These are phyloP conservation scores for Nasonia vitripennis DNA, from an alignment of 1,140 invertebrate species.

Conservation along the genomic window DNA sequence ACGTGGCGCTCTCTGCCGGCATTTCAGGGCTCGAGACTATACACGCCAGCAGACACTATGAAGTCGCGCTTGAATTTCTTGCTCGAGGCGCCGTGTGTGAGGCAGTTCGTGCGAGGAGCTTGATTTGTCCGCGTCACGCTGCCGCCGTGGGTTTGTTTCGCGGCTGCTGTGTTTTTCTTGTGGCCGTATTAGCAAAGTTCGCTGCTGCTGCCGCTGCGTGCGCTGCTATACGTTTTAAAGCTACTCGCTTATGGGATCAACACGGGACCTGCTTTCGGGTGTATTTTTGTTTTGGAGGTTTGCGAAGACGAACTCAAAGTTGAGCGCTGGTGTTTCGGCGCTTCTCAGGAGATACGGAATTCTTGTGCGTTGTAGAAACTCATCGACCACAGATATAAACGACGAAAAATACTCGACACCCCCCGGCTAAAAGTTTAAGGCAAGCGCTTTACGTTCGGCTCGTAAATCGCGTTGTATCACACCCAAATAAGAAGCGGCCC, in stretches of 20 bases:
- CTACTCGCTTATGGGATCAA: too few species aligned
- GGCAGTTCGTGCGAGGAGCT: background rate
- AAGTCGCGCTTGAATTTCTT: constrained; percentile 56
- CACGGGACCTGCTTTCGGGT: too few species aligned
- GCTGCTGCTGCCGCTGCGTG: too few species aligned
- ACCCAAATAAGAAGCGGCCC: background rate
- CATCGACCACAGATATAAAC: background rate
- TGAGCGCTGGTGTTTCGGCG: too few species aligned
- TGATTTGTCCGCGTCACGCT: background rate
- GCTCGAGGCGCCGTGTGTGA: constrained; percentile 41
- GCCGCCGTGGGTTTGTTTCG: background rate
- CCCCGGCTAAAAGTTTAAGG: background rate
- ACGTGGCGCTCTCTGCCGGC: constrained; percentile 9
- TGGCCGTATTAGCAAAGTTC: background rate
- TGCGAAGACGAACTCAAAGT: too few species aligned
- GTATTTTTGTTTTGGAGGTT: too few species aligned
- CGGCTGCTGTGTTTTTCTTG: background rate
- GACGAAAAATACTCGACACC: background rate
- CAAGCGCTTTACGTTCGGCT: constrained; percentile 16
- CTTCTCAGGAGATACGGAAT: too few species aligned
- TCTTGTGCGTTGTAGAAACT: too few species aligned
- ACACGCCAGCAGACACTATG: constrained; percentile 28
- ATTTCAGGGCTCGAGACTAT: constrained; percentile 37
- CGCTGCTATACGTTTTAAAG: too few species aligned
- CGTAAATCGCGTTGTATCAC: constrained; percentile 25